Base-by-base conservation (phyloP, 1,140 invertebrate genomes). In the Bombus soroeensis region DNA sequence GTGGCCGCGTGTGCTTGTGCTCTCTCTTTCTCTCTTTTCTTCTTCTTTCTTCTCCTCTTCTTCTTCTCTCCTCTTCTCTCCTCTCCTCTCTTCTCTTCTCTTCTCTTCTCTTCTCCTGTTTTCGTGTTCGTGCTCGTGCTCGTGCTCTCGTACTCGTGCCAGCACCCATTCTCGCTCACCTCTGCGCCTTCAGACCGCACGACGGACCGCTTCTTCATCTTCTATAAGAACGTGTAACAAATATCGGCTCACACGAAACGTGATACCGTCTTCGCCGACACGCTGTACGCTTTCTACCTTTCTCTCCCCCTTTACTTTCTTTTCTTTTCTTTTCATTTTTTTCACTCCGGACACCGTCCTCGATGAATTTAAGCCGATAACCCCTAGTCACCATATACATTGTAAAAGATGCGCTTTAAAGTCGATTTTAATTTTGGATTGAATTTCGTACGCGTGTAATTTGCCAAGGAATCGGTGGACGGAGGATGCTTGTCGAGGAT, bases 201-300 rank as follows among this genome's bases (percentile, higher is more conserved):
- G 64, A 83, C 81, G 74, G 76, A 90, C 87, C 76, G 83, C 87
- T 88, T 91, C 88, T 90, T 88, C 88, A 90, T 90, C 91, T 90
- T 87, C 83, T 91, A 87, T 85, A 87, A 87, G 87, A 91, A 89
- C 86, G 80, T 90, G 88, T 91, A 90, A 87, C 90, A 90, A 92
- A 92, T 90, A 90, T 90, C 87, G 89, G 81, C 86, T 90, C 87
- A 83, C 89, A 90, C 89, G 89, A 88, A 91, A 91, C 81, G 90
- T 86, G 90, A 91, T 91, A 92, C 86, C 71, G 66, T 90, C 71
- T 78, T 90, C 88, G 86, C 86, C 81, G 87, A 87, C 88, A 78
- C 87, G 32, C 76, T 71, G 59, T 91, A 64, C 81, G 62, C 87
- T 77, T 87, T 87, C 84, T 82, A 72, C 83, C 81, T 76, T 83